Evolutionary conservation across 1,140 invertebrate species (phyloP), one percentile per base, ranked within the genome.

Genomic region (Pseudoatta argentina): DNA sequence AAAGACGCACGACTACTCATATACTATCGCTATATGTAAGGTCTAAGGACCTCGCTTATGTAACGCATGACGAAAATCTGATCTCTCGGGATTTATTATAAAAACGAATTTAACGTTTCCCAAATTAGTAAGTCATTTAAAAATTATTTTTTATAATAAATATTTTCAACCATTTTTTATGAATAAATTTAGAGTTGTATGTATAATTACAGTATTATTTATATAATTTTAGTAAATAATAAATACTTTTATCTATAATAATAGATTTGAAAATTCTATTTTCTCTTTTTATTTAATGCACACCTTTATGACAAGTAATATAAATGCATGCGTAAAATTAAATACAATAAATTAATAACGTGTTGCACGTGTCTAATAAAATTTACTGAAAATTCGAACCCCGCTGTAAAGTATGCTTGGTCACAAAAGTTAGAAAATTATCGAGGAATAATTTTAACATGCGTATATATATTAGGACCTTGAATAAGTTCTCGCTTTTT

Each of bases 1-100:
- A 93, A 93, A 93, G 91, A 93, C 87, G 90, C 86, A 89, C 71
- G 76, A 87, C 86, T 92, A 91, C 82, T 86, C 55, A 83, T 88
- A 63, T 88, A 87, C 86, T 63, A 59, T 53, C 51, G 24, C 61
- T 89, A 79, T 78, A 83, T 78, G 71, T 75, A 18, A 48, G 63
- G 18, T 57, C 71, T 64, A 71, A 66, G 57, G 66, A 78, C 34
- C 34, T 71, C 55, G 86, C 69, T 90, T 90, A 89, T 83, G 81
- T 89, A 90, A 90, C 64, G 81, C 18, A 18, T n/a, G 34, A 51
- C 69, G 53, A 72, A 67, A 67, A 59, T 12, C 24, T 51, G 27
- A n/a, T 90, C 88, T 85, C 79, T 53, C 61, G 30, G 7, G 16
- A 81, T 83, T 75, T 55, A 10, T 34, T 51, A 63, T 34, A 83